A percentile compares a stretch with the other conserved stretches of the same genome.
These are phyloP conservation scores for Zelostemma sp. DNA, from an alignment of 1,140 invertebrate species.

Conservation along the genomic window DNA sequence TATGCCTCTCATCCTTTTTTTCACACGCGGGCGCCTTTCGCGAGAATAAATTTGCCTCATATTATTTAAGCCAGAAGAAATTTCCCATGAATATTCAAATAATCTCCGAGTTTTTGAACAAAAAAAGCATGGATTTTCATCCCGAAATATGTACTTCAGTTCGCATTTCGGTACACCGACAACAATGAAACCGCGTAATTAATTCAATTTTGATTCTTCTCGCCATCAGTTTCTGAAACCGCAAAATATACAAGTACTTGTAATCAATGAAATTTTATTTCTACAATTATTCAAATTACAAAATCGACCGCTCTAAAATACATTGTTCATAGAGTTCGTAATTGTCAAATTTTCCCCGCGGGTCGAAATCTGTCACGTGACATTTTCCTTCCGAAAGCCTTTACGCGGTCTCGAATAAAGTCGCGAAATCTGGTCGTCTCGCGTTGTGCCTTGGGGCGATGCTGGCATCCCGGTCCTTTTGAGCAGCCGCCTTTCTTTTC, in stretches of 20 bases:
- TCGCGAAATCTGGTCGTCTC: not conserved
- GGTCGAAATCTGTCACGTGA: not conserved
- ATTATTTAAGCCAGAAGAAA: not conserved
- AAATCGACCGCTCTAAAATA: too few species aligned
- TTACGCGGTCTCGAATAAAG: not conserved
- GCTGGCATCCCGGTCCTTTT: constrained; percentile 35
- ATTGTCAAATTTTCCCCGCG: too few species aligned
- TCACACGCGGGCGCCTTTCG: not conserved
- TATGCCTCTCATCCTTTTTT: not conserved
- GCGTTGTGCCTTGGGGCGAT: constrained; percentile 30
- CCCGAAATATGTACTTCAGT: too few species aligned
- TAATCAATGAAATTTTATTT: too few species aligned
- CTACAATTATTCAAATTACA: too few species aligned
- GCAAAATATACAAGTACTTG: too few species aligned
- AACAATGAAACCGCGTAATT: too few species aligned
- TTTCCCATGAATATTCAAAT: not conserved
- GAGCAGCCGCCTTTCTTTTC: not conserved
- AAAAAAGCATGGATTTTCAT: too few species aligned
- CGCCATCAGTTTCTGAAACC: too few species aligned
- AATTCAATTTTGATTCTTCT: too few species aligned
- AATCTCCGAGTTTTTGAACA: not conserved
- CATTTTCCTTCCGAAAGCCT: not conserved
- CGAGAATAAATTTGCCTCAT: not conserved
- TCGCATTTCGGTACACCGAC: too few species aligned
- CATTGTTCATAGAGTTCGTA: too few species aligned